Percentiles rank a stretch among this genome's conserved stretches.
Evolutionary conservation across 2,888 invertebrate genomes (phyloP).

Genomic region (Hemicrepidius hirtus): DNA sequence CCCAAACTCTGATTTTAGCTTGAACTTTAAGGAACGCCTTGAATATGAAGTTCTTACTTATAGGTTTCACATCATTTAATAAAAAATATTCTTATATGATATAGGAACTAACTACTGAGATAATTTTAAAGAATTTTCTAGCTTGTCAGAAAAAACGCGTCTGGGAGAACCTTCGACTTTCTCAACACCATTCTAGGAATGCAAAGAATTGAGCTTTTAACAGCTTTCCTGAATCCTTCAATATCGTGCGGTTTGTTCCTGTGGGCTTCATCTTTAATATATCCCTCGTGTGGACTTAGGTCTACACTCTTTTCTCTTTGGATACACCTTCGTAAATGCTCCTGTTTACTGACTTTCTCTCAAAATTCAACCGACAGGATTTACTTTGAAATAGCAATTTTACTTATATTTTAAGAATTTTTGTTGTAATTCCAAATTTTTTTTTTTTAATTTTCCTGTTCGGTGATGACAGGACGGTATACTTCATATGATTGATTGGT

Average conservation of each 20-base stretch:
- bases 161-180: neutral
- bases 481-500: too few relatives aligned
- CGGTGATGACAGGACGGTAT: too few relatives aligned
- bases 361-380: neutral
- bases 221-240: conserved; percentile 20
- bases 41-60: too few relatives aligned
- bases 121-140: neutral
- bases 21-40: too few relatives aligned
- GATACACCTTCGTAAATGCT: neutral
- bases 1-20: too few relatives aligned
- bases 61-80: too few relatives aligned
- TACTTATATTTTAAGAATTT: neutral
- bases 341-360: neutral
- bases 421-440: too few relatives aligned
- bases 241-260: conserved; percentile 36
- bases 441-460: too few relatives aligned
- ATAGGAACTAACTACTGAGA: too few relatives aligned
- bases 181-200: conserved; percentile 3
- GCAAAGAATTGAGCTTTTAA: conserved; percentile 32
- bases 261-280: conserved; percentile 27
- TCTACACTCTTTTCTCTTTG: conserved; percentile 8
- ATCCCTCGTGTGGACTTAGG: conserved; percentile 21
- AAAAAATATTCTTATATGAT: too few relatives aligned
- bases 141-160: neutral
- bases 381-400: neutral